Base-by-base conservation (phyloP, 2,888 invertebrate species). In the Sympetrum striolatum region DNA sequence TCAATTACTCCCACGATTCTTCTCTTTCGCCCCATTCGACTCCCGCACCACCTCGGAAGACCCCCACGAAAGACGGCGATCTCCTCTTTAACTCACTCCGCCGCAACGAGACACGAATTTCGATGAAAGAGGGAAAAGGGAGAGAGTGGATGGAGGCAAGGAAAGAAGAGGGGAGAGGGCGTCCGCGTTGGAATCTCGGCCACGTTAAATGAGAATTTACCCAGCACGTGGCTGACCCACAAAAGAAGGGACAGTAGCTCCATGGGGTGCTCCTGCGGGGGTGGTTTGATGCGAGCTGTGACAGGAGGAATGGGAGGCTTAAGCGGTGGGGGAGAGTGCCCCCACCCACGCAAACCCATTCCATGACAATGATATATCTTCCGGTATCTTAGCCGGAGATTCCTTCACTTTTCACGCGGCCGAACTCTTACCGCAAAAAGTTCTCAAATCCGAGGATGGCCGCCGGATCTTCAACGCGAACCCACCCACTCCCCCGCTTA, bases 221-320 rank as follows among this genome's bases (percentile, higher is more conserved):
- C 37, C 60, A 86, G 86, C 86, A 86, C 86, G 86, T 86, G 86
- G 86, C 86, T 86, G 86, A 86, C 86, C 86, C 86, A 86, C 86
- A 86, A 86, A 86, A 86, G 73, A 31, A 37, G 48, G 53, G 81
- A 48, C 31, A 44, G 53, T 44, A 48, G 48, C 44, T 14, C 31
- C 58, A 60, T 37, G 86, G 60, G 60, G 22, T 15, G 58, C 64
- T 35, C 58, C 64, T 5, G 22, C 18, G 53, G 73, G 73, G 73
- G 25, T 73, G 25, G 73, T 73, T 31, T 73, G 64, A 64, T 64
- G 64, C 64, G 64, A 64, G 22, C n/a, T 64, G 64, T 64, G 25
- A 64, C 8, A 64, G 64, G 64, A 25, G 10, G 44, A 44, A 44
- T 44, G 44, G 44, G 44, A 64, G 64, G 64, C n/a, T 64, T 64